Evolutionary conservation across 1,140 invertebrate genomes (phyloP), one percentile per base, ranked within the genome.

Genomic region (Tigriopus japonicus): DNA sequence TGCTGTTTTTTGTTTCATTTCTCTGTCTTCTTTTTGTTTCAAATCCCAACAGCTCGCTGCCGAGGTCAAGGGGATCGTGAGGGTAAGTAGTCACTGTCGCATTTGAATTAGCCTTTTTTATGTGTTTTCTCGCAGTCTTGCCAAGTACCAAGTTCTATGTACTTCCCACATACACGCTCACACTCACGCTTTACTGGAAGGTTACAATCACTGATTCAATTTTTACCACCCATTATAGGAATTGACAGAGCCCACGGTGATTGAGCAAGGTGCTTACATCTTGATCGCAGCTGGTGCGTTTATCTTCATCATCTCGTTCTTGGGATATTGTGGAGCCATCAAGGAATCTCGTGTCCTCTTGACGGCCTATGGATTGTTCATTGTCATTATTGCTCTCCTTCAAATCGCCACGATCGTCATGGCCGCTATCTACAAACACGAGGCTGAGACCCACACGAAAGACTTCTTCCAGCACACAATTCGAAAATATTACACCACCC

Each of bases 241-340:
- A 64, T 77, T 79, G 63, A 76, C 76, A 61, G 75, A 79, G 66
- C 75, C 78, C 6, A 73, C 76, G 60, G 77, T 82, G 51, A 65
- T 71, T 56, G 68, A 70, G 42, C 76, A 82, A 68, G 76, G 79
- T 56, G 77, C 80, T 19, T 84, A 83, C 68, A 76, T 86, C 42
- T 72, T 89, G 43, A 85, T 90, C 62, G 77, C 78, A n/a, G 79
- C 82, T 56, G 86, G 87, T 52, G 79, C 80, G 21, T 75, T 86
- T 64, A 82, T 88, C 66, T 87, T 88, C 71, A 72, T 88, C 56
- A 76, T 89, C 63, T 85, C 84, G 59, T 87, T 89, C 72, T 71
- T 89, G 42, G 87, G 87, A 40, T 90, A 87, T 67, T 87, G 87
- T 69, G 87, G 87, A 42, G 86, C 87, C 10, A 77, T 87, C 67